Conservation (phyloP, 1,140 invertebrate species). For the Aphidius gifuensis region DNA sequence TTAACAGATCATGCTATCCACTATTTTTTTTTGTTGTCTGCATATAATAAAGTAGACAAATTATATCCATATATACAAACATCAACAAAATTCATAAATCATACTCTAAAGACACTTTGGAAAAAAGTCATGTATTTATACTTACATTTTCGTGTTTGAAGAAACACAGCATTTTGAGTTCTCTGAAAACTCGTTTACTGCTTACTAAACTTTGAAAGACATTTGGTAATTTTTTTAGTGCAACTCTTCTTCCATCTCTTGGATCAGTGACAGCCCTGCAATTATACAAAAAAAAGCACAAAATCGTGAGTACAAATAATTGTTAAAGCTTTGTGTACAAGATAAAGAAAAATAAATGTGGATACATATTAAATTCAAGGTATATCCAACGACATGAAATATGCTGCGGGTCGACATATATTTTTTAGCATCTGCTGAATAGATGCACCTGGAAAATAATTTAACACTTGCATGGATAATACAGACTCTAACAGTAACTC, state of each 20-base stretch:
- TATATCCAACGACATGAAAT: neutral
- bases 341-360: neutral
- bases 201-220: constrained; percentile 99
- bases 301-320: neutral
- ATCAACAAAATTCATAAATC: no score
- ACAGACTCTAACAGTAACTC: neutral
- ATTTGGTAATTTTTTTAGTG: constrained; percentile 99
- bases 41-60: no score
- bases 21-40: no score
- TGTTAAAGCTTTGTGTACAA: neutral
- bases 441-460: constrained; percentile 7
- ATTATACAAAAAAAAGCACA: constrained; percentile 43
- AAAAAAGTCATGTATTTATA: constrained; percentile 35
- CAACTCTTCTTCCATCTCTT: constrained; percentile 94
- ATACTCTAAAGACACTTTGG: constrained; percentile 3
- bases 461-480: neutral
- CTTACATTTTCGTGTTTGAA: constrained; percentile 99
- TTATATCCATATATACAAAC: no score
- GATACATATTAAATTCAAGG: neutral
- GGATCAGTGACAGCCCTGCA: constrained; percentile 98
- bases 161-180: constrained; percentile 98
- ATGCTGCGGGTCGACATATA: constrained; percentile 10
- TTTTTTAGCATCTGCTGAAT: neutral
- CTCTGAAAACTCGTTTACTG: constrained; percentile 92
- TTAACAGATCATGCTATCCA: no score